Conservation (phyloP, 2,797 vertebrate species). For the Salarias fasciatus region DNA sequence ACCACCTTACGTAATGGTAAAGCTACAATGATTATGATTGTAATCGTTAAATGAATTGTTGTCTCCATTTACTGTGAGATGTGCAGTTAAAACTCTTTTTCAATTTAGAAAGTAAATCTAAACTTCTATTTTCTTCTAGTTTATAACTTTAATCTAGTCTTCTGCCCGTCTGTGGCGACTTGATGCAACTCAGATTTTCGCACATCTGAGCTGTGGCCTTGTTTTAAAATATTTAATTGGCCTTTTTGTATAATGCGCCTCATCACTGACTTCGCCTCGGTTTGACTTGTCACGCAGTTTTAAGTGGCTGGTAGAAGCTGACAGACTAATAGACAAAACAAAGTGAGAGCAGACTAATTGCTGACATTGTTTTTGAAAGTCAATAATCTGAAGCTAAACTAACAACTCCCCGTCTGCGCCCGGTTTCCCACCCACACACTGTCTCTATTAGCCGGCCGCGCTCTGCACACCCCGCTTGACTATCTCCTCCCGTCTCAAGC, state of each 20-base stretch:
- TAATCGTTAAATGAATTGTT: too few relatives aligned
- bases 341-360: conserved; percentile 66
- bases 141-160: conserved; percentile 14
- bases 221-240: conserved; percentile 68
- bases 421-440: conserved; percentile 32
- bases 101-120: too few relatives aligned
- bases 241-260: conserved; percentile 42
- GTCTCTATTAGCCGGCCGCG: conserved; percentile 68
- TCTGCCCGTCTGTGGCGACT: not conserved
- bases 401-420: conserved; percentile 55
- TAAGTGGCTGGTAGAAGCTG: conserved; percentile 57
- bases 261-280: conserved; percentile 58
- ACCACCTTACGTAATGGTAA: too few relatives aligned
- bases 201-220: conserved; percentile 4
- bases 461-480: conserved; percentile 61
- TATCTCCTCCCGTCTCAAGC: conserved; percentile 76
- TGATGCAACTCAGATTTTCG: not conserved
- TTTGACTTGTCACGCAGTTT: conserved; percentile 51
- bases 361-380: conserved; percentile 77
- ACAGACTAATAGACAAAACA: conserved; percentile 62
- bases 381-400: conserved; percentile 80
- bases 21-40: too few relatives aligned
- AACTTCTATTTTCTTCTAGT: not conserved
- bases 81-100: too few relatives aligned
- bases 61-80: too few relatives aligned